phyloP scores from a whole-genome alignment of 2,888 invertebrate genomes.

The Acanthosepion esculentum region DNA sequence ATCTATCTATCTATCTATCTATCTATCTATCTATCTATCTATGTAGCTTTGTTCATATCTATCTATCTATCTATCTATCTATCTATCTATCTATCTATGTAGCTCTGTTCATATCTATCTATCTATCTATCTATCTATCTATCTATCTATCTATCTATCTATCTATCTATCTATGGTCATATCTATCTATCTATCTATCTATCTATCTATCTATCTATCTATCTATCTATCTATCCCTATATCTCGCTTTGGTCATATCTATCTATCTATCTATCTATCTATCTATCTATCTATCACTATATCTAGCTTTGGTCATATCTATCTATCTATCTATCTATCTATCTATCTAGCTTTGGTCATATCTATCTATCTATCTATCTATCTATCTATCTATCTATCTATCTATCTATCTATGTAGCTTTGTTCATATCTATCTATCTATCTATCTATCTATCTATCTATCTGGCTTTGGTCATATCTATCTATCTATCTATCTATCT shows the following conservation, averaged over 20 bases:
- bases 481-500: too few relatives aligned
- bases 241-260: too few relatives aligned
- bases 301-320: not conserved
- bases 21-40: too few relatives aligned
- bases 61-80: not conserved
- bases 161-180: conserved; percentile 25
- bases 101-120: too few relatives aligned
- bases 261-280: not conserved
- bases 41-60: not conserved
- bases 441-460: too few relatives aligned
- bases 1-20: not conserved
- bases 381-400: too few relatives aligned
- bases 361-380: too few relatives aligned
- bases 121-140: not conserved
- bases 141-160: not conserved
- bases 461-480: too few relatives aligned
- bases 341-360: not conserved
- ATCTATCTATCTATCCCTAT: not conserved
- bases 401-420: too few relatives aligned
- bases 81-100: not conserved
- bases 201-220: too few relatives aligned
- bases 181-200: conserved; percentile 25
- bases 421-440: too few relatives aligned
- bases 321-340: not conserved
- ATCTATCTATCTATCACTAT: too few relatives aligned